Evolutionary conservation across 2,797 vertebrate genomes (phyloP), one percentile per base, ranked within the genome.

Genomic region (Antrozous pallidus): DNA sequence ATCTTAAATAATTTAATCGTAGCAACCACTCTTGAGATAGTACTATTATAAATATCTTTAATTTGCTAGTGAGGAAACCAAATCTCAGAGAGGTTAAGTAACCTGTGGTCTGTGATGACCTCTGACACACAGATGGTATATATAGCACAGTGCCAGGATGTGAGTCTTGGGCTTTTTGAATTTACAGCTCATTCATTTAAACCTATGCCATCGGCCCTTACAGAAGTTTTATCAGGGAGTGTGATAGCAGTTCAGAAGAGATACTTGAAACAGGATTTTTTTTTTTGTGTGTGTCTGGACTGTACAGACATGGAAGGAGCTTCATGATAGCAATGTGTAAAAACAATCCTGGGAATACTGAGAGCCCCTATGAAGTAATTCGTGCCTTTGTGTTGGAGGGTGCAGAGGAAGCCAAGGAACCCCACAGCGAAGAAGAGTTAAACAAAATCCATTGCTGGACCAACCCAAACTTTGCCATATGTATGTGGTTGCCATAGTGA

Each of bases 231-330:
- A 42, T 73, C 47, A 58, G 65, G 18, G 63, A 49, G 8, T 28
- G 5, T 70, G 40, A 49, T 67, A 71, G 45, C 69, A 56, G 38
- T 36, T 89, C 42, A 79, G 49, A 10, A 40, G 28, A 8, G n/a
- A 24, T 83, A 49, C 42, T 79, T 79, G 26, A 91, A 73, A 93
- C 42, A 89, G 16, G 26, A 79, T 45, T 86, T 93, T 70, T 94
- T 11, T 0, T 33, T 71, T 26, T 89, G 42, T 42, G 40, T 8
- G 42, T 42, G 16, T 93, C 49, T 91, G 67, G 91, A 61, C 24
- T 75, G 47, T 36, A 67, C 47, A 83, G 54, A 88, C 24, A 86
- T 47, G 18, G 47, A 84, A 91, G 54, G 18, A 67, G 10, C 89
- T 91, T 88, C 33, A 8, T 33, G 67, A 47, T 13, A 83, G 13